Percentiles rank a stretch among this genome's conserved stretches.
Conservation (phyloP, 2,113 vertebrate genomes). For the Alethe diademata region DNA sequence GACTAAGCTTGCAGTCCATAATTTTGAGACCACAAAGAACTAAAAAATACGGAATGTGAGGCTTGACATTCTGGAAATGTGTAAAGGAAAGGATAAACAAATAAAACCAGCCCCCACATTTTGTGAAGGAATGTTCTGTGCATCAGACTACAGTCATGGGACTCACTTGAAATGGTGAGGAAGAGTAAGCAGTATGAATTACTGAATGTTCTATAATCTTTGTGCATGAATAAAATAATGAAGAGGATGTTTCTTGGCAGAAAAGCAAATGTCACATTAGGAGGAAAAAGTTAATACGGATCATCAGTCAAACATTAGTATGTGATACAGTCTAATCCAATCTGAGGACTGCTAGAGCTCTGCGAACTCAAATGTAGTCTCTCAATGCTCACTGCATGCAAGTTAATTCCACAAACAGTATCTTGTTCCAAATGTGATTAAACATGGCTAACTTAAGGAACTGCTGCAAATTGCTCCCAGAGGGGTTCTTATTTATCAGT, state of each 20-base stretch:
- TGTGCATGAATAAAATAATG: neutral
- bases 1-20: neutral
- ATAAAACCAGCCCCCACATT: neutral
- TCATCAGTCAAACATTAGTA: neutral
- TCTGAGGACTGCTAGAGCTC: neutral
- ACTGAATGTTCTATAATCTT: neutral
- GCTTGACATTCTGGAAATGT: neutral
- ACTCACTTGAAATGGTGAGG: neutral
- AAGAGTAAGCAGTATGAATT: neutral
- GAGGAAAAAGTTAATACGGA: neutral
- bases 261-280: neutral
- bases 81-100: slow-evolving; percentile 32
- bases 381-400: neutral
- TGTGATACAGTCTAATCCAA: neutral
- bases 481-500: neutral
- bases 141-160: neutral
- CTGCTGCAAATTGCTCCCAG: neutral
- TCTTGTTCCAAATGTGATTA: neutral
- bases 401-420: neutral
- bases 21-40: slow-evolving; percentile 12
- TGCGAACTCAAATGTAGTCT: neutral
- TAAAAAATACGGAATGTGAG: slow-evolving; percentile 8
- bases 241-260: neutral
- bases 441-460: neutral
- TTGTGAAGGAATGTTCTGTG: neutral